Percentiles rank a stretch among this genome's conserved stretches.
phyloP scores from a whole-genome alignment of 2,888 invertebrate genomes.

The Caenorhabditis doughertyi region DNA sequence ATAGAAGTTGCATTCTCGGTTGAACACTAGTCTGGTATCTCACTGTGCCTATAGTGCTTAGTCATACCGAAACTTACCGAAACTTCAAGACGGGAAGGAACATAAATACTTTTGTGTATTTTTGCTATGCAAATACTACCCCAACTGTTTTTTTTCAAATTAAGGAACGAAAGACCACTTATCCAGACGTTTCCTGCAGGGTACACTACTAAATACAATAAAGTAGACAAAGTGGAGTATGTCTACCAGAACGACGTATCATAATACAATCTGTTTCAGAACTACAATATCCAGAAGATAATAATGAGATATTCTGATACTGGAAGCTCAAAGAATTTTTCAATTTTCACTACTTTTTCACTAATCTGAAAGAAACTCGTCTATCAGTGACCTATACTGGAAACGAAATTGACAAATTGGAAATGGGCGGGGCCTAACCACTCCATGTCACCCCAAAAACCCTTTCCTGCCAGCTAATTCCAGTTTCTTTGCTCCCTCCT shows the following conservation, averaged over 20 bases:
- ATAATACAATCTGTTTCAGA: background rate
- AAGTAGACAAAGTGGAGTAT: background rate
- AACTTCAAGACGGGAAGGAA: too few relatives aligned
- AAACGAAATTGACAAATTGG: conserved; percentile 21
- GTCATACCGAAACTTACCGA: too few relatives aligned
- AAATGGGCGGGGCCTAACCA: background rate
- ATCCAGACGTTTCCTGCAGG: background rate
- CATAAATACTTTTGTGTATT: too few relatives aligned
- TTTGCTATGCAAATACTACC: too few relatives aligned
- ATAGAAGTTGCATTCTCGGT: too few relatives aligned
- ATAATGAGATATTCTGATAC: background rate
- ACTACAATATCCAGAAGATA: background rate
- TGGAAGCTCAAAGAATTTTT: background rate
- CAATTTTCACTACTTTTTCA: background rate
- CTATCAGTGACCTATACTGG: conserved; percentile 18
- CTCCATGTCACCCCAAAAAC: conserved; percentile 1
- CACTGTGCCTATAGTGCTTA: too few relatives aligned
- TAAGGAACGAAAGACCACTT: background rate
- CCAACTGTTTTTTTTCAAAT: too few relatives aligned
- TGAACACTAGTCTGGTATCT: too few relatives aligned
- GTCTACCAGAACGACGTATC: background rate
- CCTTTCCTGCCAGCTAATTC: background rate
- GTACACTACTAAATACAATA: background rate
- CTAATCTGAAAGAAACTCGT: background rate
- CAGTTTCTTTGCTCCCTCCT: background rate